Evolutionary conservation across 2,888 invertebrate species (phyloP), one percentile per base, ranked within the genome.

Genomic region (Athripsodes cinereus): DNA sequence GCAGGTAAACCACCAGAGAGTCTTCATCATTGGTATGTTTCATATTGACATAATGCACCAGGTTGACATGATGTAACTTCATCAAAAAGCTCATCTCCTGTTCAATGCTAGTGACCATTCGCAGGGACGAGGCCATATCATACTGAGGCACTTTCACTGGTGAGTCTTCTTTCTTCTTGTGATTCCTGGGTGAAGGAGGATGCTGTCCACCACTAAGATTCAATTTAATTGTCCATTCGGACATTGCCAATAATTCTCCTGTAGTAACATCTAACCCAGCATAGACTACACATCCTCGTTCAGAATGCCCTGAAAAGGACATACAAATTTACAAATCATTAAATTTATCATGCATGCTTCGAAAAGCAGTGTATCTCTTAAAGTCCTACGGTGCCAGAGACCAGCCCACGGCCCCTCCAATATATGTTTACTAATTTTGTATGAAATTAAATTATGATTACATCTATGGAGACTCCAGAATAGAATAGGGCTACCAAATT

Each of bases 21-120:
- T 87, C 86, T 62, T 85, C 83, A 21, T 83, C 79, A 60, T 81
- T 78, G 11, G 73, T 66, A 66, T 74, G 81, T 67, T 86, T 84
- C 71, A 92, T 84, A 53, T 87, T 88, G 59, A 87, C 76, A 71
- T 93, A 94, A 53, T 86, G 85, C 5, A 87, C 81, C 52, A 95
- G 74, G 68, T 88, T 86, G 13, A 79, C 74, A 70, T 92, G 90
- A 67, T 82, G 81, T 2, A 93, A 69, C 65, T 85, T 83, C 18
- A 83, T 78, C 59, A 93, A 76, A 20, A 84, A 79, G 67, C 84
- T 83, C 35, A 93, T 75, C 71, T 94, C 94, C 68, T 89, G 87
- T 66, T 94, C 92, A 52, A 93, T 80, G 60, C 80, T 80, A 44
- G 75, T 75, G 2, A 90, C 70, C 72, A 88, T 83, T 53, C 78